phyloP scores from a whole-genome alignment of 2,888 invertebrate genomes.

The Isoperla grammatica region DNA sequence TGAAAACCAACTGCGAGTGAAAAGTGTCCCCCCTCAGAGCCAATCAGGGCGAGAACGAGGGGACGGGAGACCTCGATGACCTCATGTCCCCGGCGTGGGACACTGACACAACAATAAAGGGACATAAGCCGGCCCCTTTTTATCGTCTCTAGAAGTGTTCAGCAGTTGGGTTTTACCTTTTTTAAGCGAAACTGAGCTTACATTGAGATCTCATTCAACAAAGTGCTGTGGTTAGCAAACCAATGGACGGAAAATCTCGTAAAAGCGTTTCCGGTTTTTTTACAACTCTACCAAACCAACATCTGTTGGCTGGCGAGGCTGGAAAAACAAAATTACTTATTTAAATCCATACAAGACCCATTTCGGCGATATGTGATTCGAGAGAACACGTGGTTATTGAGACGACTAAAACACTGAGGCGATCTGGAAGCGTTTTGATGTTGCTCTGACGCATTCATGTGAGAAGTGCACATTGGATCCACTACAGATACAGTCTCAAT shows the following conservation, averaged over 20 bases:
- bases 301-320: neutral
- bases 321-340: slow-evolving; percentile 15
- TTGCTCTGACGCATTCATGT: no score
- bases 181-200: slow-evolving; percentile 4
- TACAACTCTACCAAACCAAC: slow-evolving; percentile 1
- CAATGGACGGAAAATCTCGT: slow-evolving; percentile 8
- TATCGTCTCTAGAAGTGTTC: neutral
- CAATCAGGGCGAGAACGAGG: no score
- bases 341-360: slow-evolving; percentile 13
- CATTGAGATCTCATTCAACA: neutral
- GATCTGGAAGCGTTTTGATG: no score
- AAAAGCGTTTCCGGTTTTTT: slow-evolving; percentile 12
- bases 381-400: neutral
- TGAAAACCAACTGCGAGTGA: no score
- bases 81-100: no score
- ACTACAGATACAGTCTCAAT: no score
- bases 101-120: no score
- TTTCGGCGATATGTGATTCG: slow-evolving; percentile 7
- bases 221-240: slow-evolving; percentile 4
- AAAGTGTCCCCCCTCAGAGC: no score
- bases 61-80: no score
- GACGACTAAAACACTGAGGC: no score
- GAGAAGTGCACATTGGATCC: no score
- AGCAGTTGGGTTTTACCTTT: neutral
- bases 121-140: no score